Evolutionary conservation across 2,888 invertebrate species (phyloP), one percentile per base, ranked within the genome.

Genomic region (Ectropis crepuscularia): DNA sequence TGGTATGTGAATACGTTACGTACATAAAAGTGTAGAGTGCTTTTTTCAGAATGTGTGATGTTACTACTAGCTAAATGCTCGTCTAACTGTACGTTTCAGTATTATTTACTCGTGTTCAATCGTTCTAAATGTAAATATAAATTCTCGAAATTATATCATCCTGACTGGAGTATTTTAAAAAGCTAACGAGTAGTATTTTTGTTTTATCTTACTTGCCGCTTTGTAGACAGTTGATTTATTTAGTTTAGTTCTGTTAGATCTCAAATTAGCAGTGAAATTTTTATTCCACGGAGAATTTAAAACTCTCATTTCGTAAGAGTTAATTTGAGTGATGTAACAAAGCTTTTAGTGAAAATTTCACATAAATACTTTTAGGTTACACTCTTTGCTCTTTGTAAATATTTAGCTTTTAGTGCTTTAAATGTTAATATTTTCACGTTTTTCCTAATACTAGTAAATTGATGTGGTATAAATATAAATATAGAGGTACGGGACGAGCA

Each of bases 271-370:
- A 38, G 12, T 8, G 43, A 39, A 53, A 53, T 53, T 43, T 53
- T 43, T 43, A 50, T 37, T 43, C 37, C 8, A 12, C 36, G 11
- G 50, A 6, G 36, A 55, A 51, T 51, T 46, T 46, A 39, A 9
- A 53, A 43, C 51, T 48, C 28, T 5, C 46, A 54, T 63, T 63
- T 63, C 54, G 54, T 49, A n/a, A 54, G 45, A 39, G 43, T 38
- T 57, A 59, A 63, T 63, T 53, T 58, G 10, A 57, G 53, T 45
- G 54, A 11, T 28, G 49, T 6, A 28, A 28, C 16, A 49, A 61
- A 63, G 63, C 61, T 51, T 60, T 60, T 55, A 41, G 7, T 41
- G 7, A 41, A 41, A 41, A 41, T 10, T 2, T 41, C 10, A 41
- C 41, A 9, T 5, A 4, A 9, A 41, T 41, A 41, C 41, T 41